Evolutionary conservation across 1,140 invertebrate species (phyloP).

Genomic region (Acarapis woodi): DNA sequence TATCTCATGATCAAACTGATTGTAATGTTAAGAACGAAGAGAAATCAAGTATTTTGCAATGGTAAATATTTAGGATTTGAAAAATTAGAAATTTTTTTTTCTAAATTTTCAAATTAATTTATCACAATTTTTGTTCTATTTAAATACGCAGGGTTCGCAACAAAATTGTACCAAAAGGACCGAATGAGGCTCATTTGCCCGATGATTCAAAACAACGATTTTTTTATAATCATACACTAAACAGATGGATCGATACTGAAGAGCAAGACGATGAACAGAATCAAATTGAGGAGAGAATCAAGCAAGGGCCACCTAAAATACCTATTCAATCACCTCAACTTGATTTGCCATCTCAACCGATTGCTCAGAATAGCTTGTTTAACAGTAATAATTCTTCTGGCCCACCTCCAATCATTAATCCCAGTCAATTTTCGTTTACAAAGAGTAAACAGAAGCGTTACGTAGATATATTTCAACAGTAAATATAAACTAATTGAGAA

Average conservation of each 20-base stretch:
- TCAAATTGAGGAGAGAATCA: not conserved
- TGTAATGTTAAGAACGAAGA: not conserved
- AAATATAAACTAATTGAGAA: too few species aligned
- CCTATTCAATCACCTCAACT: too few species aligned
- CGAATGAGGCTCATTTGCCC: slow-evolving; percentile 6
- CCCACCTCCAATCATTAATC: not conserved
- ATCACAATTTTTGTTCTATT: too few species aligned
- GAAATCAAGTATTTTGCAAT: not conserved
- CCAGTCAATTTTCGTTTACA: not conserved
- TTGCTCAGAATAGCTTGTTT: too few species aligned
- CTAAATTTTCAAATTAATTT: not conserved
- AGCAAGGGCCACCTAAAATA: slow-evolving; percentile 6
- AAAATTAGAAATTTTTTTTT: not conserved
- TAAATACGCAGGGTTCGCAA: too few species aligned
- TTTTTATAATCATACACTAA: slow-evolving; percentile 3
- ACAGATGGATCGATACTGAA: slow-evolving; percentile 8
- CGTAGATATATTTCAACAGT: not conserved
- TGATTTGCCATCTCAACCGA: too few species aligned
- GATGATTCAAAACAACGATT: slow-evolving; percentile 7
- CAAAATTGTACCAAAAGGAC: not conserved
- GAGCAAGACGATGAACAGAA: not conserved
- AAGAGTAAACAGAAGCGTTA: not conserved
- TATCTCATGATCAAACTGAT: not conserved
- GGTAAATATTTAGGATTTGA: not conserved
- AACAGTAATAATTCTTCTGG: not conserved